Conservation (phyloP, 2,797 vertebrate species). For the Pangasius mekongensis region DNA sequence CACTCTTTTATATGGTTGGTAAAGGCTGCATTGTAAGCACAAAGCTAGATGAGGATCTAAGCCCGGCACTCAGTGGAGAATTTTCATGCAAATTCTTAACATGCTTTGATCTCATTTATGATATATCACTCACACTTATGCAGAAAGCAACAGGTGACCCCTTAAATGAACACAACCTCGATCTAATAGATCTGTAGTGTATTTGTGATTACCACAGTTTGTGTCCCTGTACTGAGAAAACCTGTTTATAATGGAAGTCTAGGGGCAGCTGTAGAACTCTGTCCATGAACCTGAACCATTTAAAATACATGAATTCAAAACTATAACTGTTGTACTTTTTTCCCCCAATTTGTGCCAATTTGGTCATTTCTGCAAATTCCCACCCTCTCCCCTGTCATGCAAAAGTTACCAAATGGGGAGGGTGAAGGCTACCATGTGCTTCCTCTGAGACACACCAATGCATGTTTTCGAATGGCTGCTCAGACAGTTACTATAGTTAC, state of each 20-base stretch:
- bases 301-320: background rate
- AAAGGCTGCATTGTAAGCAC: background rate
- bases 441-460: background rate
- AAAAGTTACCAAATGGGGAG: background rate
- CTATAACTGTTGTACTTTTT: background rate
- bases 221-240: background rate
- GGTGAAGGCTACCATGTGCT: background rate
- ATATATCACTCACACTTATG: background rate
- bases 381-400: background rate
- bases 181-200: background rate
- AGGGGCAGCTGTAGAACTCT: background rate
- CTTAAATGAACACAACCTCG: background rate
- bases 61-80: background rate
- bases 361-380: background rate
- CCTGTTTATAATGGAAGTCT: background rate
- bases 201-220: background rate
- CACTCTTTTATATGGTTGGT: background rate
- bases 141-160: background rate
- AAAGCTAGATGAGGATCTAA: background rate
- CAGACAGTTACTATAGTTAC: background rate
- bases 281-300: background rate
- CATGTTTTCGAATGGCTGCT: background rate
- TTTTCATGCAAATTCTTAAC: background rate
- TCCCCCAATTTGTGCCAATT: background rate
- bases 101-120: background rate